Evolutionary conservation across 2,113 vertebrate genomes (phyloP), one percentile per base, ranked within the genome.

Genomic region (Triplophysa rosa): DNA sequence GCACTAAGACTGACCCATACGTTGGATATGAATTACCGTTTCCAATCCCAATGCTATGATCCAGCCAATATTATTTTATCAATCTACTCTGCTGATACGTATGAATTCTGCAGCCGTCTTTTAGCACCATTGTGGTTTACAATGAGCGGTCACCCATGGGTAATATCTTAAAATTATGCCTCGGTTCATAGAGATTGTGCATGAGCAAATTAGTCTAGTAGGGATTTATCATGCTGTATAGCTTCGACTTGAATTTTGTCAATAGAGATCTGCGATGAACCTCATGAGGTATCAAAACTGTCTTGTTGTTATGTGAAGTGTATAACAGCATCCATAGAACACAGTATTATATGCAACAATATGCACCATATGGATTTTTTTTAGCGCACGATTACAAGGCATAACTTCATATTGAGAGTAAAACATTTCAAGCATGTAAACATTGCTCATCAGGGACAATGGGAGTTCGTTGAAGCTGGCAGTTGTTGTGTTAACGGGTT

Each of bases 161-260:
- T 65, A 54, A 76, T 64, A 37, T 54, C 23, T 49, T 26, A n/a
- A 33, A 76, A 52, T 52, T 29, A 33, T 29, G n/a, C 45, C 42
- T 24, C 13, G 45, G 42, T 76, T 65, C 42, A 33, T 76, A 23
- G 24, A 33, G 42, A 24, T 52, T 37, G 45, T 54, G 24, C 14
- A 21, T 49, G 62, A 76, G 62, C 45, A 65, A 65, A 76, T 76
- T 76, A 76, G 73, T 26, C 40, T 37, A 45, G 14, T 74, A 61
- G 58, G 69, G 70, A 72, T 2, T 9, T 40, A 49, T 75, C n/a
- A 75, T 75, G 11, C 42, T 45, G 42, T 45, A 29, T n/a, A 74
- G 71, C 9, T 76, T 42, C 59, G 26, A 45, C 71, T 62, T 24
- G 33, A 62, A 62, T 8, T 12, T 24, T 47, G 56, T 47, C 71